Base-by-base conservation (phyloP, 2,888 invertebrate species). In the Calameuta filiformis region DNA sequence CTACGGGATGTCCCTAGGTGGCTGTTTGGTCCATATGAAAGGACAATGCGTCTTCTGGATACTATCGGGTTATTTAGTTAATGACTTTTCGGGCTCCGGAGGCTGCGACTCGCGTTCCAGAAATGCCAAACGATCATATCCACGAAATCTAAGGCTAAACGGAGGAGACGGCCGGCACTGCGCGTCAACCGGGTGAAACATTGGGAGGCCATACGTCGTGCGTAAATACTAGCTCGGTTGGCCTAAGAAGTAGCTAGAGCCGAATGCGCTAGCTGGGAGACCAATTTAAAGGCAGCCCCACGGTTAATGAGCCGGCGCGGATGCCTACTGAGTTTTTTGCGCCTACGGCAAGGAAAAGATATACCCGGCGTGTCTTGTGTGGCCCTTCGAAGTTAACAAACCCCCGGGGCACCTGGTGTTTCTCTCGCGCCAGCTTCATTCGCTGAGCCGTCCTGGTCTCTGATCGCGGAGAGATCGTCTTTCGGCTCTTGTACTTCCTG, bases 241-340 rank as follows among this genome's bases (percentile, higher is more conserved):
- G 35, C 35, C 73, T 12, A 3, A 30, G 71, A 30, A 71, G 71
- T 71, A 71, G 71, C 71, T 71, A 71, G 71, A 71, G 71, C 31
- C 31, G 71, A 71, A 34, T 86, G 12, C 3, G 3, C 35, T 35
- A 3, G 89, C 89, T 88, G 82, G 86, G 89, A 56, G 56, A 56
- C 89, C 90, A 90, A 90, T 90, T 90, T 89, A 87, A 89, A 90
- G 88, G 87, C 89, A 88, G 89, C 88, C 71, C 88, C 71, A 88
- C 88, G 85, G 88, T 90, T 90, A 90, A 90, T 90, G 90, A 90
- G 90, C 90, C 87, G 89, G 87, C 88, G 88, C 88, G 90, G 88
- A 90, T 90, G 89, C 90, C 90, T 87, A 89, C 87, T 89, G 89
- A 87, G 87, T 90, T 86, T 90, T 90, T 90, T 90, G 89, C 88